These are phyloP conservation scores for Pseudomyrmex gracilis DNA, from an alignment of 1,140 invertebrate species.

Conservation along the genomic window DNA sequence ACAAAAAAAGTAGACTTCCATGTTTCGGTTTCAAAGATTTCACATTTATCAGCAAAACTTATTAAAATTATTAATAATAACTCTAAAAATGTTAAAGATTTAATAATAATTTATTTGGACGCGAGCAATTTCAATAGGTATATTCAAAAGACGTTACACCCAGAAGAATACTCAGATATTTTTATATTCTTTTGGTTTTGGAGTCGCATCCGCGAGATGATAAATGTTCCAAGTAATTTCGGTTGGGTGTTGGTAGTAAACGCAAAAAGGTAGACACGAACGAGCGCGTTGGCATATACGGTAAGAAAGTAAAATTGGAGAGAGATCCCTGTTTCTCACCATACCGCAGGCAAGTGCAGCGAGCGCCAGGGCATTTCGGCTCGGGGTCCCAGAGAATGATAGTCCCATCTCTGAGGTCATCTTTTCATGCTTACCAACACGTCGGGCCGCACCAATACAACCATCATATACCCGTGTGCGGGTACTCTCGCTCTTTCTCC, in stretches of 20 bases:
- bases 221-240: constrained; percentile 26
- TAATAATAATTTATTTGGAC: neutral
- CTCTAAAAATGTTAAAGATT: neutral
- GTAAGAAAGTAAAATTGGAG: constrained; percentile 24
- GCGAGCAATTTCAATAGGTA: neutral
- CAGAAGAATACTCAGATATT: too few species aligned
- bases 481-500: constrained; percentile 63
- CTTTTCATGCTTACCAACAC: constrained; percentile 74
- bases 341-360: constrained; percentile 32
- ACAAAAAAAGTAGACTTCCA: neutral
- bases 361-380: constrained; percentile 66
- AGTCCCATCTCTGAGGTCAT: constrained; percentile 82
- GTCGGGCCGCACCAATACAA: constrained; percentile 61
- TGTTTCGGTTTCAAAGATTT: neutral
- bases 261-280: neutral
- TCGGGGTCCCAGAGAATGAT: constrained; percentile 71
- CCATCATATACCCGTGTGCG: constrained; percentile 53
- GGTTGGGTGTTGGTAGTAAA: constrained; percentile 14
- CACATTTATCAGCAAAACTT: neutral
- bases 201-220: constrained; percentile 6
- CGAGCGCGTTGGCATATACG: neutral
- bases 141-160: neutral
- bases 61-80: too few species aligned
- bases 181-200: too few species aligned
- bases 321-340: constrained; percentile 1